Conservation (phyloP, 1,140 invertebrate species). For the Lordiphosa stackelbergi region DNA sequence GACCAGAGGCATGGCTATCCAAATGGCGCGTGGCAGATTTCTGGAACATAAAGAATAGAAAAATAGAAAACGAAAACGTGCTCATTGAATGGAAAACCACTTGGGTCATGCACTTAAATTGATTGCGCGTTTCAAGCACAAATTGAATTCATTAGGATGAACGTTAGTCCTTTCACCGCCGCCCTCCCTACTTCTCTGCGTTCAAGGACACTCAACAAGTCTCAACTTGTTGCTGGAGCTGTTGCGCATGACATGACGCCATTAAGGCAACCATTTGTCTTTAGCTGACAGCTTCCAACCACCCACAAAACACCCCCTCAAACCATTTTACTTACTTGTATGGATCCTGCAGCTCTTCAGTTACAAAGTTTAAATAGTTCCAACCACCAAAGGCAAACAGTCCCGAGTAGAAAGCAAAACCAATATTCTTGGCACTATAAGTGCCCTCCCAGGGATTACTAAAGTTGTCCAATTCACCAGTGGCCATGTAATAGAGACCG, state of each 20-base stretch:
- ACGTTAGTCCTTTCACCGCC: constrained; percentile 2
- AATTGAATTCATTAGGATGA: constrained; percentile 68
- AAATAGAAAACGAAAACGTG: constrained; percentile 10
- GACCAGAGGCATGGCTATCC: constrained; percentile 91
- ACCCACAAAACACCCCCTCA: neutral
- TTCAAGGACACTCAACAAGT: constrained; percentile 65
- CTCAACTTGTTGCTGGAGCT: constrained; percentile 57
- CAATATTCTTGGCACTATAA: constrained; percentile 81
- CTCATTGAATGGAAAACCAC: constrained; percentile 10
- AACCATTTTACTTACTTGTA: constrained; percentile 85
- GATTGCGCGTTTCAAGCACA: constrained; percentile 45
- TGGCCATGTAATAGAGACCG: constrained; percentile 85
- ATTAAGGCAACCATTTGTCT: constrained; percentile 43
- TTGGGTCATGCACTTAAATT: constrained; percentile 50
- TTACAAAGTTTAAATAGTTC: constrained; percentile 96
- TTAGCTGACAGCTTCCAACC: constrained; percentile 17
- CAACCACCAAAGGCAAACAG: constrained; percentile 98
- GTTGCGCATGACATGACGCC: constrained; percentile 54
- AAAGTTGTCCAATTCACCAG: constrained; percentile 85
- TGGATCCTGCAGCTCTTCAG: constrained; percentile 95
- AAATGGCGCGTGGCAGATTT: constrained; percentile 91
- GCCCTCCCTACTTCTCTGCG: constrained; percentile 3
- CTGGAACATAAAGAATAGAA: constrained; percentile 77
- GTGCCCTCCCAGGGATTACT: constrained; percentile 84
- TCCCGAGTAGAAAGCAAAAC: constrained; percentile 94